Percentiles rank a stretch among this genome's conserved stretches.
Evolutionary conservation across 1,140 invertebrate genomes (phyloP).

Genomic region (Brachionus manjavacas): DNA sequence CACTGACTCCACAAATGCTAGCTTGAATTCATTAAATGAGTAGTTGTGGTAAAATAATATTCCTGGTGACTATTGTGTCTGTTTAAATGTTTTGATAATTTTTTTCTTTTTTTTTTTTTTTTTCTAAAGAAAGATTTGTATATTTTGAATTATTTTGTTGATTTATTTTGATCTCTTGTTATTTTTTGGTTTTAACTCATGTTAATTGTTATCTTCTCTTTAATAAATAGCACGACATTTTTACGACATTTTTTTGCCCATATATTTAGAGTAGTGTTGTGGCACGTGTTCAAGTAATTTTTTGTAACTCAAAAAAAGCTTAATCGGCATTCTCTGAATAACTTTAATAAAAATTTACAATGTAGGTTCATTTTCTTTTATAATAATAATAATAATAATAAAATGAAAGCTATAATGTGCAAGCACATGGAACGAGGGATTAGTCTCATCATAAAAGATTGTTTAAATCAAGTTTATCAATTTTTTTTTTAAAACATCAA

Average conservation of each 20-base stretch:
- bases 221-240: neutral
- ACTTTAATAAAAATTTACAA: too few species aligned
- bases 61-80: neutral
- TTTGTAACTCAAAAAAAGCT: too few species aligned
- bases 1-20: neutral
- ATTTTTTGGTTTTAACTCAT: neutral
- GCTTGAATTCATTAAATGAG: neutral
- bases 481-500: too few species aligned
- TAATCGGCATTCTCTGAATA: too few species aligned
- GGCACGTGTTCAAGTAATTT: too few species aligned
- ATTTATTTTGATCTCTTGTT: neutral
- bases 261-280: neutral
- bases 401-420: too few species aligned
- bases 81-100: neutral
- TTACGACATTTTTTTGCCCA: neutral
- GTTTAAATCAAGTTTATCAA: too few species aligned
- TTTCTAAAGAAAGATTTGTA: neutral
- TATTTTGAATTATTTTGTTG: conserved; percentile 1
- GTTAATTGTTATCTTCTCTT: neutral
- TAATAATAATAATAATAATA: too few species aligned
- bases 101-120: too few species aligned
- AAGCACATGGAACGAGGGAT: too few species aligned
- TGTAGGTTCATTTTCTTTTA: too few species aligned
- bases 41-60: neutral
- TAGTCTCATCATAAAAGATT: too few species aligned